Evolutionary conservation across 2,888 invertebrate genomes (phyloP).

Genomic region (Pyrgus malvae): DNA sequence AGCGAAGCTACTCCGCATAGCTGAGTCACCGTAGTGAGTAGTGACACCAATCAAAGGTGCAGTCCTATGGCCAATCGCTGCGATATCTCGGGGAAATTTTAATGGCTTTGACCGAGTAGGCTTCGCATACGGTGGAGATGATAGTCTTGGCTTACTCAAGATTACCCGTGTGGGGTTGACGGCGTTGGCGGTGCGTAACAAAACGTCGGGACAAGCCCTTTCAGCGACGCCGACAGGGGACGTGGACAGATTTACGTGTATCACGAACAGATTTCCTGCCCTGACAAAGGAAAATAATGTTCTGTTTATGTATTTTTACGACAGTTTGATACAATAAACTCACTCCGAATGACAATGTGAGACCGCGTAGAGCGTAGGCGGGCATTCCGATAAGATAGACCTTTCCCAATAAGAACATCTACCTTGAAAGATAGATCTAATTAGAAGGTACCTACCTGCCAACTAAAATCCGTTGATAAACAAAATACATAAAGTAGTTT

Average conservation of each 20-base stretch:
- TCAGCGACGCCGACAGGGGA: conserved; percentile 73
- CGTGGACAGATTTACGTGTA: conserved; percentile 75
- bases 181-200: conserved; percentile 74
- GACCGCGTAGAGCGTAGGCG: conserved; percentile 9
- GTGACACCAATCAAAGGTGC: conserved; percentile 59
- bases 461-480: not conserved
- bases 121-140: conserved; percentile 28
- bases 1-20: conserved; percentile 61
- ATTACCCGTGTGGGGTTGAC: conserved; percentile 64
- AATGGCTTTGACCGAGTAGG: conserved; percentile 31
- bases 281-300: conserved; percentile 67
- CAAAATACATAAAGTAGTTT: not conserved
- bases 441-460: no score
- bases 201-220: conserved; percentile 73
- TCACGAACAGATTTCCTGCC: conserved; percentile 76
- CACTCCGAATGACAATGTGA: conserved; percentile 17
- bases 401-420: conserved; percentile 16
- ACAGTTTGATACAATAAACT: conserved; percentile 18
- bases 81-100: conserved; percentile 42
- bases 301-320: conserved; percentile 39
- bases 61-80: conserved; percentile 40
- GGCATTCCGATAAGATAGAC: conserved; percentile 20
- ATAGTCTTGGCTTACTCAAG: conserved; percentile 62
- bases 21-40: conserved; percentile 62
- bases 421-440: not conserved